Evolutionary conservation across 2,797 vertebrate genomes (phyloP).

Genomic region (Acanthiza pusilla): DNA sequence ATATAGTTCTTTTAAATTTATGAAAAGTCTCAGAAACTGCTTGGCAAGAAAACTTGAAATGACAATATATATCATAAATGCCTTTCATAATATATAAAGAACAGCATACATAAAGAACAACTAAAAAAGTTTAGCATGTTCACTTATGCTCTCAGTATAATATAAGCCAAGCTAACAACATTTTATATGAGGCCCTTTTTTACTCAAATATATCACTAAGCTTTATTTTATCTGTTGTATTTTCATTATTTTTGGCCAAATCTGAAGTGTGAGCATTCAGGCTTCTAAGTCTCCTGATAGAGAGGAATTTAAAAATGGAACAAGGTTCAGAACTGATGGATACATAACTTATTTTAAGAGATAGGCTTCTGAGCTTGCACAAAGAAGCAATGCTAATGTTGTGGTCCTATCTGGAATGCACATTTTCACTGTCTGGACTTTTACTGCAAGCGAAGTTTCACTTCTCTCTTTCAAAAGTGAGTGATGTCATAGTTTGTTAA

Average conservation of each 20-base stretch:
- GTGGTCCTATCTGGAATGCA: background rate
- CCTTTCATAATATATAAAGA: conserved; percentile 39
- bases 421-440: conserved; percentile 12
- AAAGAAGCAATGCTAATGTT: background rate
- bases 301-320: conserved; percentile 40
- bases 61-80: conserved; percentile 54
- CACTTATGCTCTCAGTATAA: conserved; percentile 27
- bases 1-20: conserved; percentile 70
- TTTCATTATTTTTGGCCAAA: conserved; percentile 65
- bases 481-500: background rate
- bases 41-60: conserved; percentile 63
- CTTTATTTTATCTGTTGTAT: conserved; percentile 61
- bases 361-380: conserved; percentile 5
- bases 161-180: conserved; percentile 62
- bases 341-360: conserved; percentile 40
- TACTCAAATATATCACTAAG: conserved; percentile 37
- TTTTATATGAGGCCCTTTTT: conserved; percentile 53
- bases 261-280: conserved; percentile 29
- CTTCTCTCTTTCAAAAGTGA: background rate
- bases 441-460: background rate
- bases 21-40: conserved; percentile 61
- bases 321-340: background rate
- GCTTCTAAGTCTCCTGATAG: conserved; percentile 26
- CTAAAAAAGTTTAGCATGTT: conserved; percentile 24
- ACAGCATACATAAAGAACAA: conserved; percentile 35